These are phyloP conservation scores for Drosophila sechellia DNA, from an alignment of 1,140 invertebrate genomes.

Conservation along the genomic window DNA sequence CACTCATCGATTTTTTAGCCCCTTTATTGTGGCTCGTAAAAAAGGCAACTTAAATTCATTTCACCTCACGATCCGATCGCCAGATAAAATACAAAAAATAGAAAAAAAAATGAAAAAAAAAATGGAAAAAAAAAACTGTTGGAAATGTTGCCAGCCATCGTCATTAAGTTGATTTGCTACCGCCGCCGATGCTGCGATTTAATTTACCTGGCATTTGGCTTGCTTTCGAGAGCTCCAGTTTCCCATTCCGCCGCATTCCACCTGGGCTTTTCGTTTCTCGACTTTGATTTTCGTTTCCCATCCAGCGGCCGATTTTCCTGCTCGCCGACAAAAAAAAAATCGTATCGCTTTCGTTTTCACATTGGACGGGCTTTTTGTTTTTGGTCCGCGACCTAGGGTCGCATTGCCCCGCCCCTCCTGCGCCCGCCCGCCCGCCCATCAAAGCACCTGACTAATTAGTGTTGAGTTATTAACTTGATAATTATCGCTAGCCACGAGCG, in stretches of 20 bases:
- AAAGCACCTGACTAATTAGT: constrained; percentile 54
- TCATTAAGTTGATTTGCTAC: constrained; percentile 68
- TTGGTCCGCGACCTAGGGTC: constrained; percentile 43
- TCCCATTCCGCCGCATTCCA: constrained; percentile 16
- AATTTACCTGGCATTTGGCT: constrained; percentile 56
- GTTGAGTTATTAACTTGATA: constrained; percentile 59
- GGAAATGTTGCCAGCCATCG: constrained; percentile 53
- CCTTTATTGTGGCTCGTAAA: constrained; percentile 14
- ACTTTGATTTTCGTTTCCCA: constrained; percentile 13
- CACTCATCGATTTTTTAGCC: constrained; percentile 64
- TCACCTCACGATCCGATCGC: constrained; percentile 22
- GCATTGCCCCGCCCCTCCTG: not conserved
- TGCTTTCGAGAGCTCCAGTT: constrained; percentile 65
- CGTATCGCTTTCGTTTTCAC: constrained; percentile 55
- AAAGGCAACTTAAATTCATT: constrained; percentile 48
- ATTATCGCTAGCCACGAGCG: constrained; percentile 46
- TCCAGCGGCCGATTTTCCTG: constrained; percentile 31
- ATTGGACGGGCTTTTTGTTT: constrained; percentile 13
- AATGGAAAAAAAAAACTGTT: constrained; percentile 17
- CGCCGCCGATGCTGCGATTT: constrained; percentile 55
- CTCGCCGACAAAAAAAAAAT: constrained; percentile 23
- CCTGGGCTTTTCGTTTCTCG: constrained; percentile 7
- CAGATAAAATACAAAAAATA: constrained; percentile 20
- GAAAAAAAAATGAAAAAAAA: not conserved
- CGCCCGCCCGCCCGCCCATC: constrained; percentile 1